phyloP scores from a whole-genome alignment of 2,888 invertebrate species.

The Herminia tarsipennalis region DNA sequence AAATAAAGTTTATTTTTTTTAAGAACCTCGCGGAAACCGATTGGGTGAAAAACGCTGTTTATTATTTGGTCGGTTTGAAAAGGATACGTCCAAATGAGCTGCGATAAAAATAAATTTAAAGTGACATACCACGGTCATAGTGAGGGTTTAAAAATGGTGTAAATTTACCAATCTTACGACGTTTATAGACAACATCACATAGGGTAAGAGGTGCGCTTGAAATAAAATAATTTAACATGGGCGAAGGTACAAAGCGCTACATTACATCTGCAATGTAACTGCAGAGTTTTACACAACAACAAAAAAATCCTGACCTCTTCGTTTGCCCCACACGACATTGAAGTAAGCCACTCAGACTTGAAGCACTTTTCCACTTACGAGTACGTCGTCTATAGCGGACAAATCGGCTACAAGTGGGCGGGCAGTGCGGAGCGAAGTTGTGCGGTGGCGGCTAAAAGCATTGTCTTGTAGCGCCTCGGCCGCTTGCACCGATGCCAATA shows the following conservation, averaged over 20 bases:
- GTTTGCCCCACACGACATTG: constrained; percentile 16
- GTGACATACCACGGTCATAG: too few relatives aligned
- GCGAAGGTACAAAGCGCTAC: background rate
- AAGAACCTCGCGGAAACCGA: too few relatives aligned
- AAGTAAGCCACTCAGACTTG: constrained; percentile 36
- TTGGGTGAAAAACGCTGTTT: too few relatives aligned
- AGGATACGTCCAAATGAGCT: too few relatives aligned
- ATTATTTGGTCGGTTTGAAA: too few relatives aligned
- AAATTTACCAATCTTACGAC: too few relatives aligned
- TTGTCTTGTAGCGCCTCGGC: constrained; percentile 56
- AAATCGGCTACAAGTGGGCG: constrained; percentile 50
- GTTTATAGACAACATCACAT: too few relatives aligned
- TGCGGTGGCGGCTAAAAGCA: constrained; percentile 58
- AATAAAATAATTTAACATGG: too few relatives aligned
- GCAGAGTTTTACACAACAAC: background rate
- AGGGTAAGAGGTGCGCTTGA: too few relatives aligned
- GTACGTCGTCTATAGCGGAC: constrained; percentile 37
- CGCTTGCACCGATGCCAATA: constrained; percentile 34
- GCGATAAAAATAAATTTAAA: too few relatives aligned
- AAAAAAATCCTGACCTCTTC: constrained; percentile 12
- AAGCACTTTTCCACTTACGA: constrained; percentile 48
- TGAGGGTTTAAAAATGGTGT: too few relatives aligned
- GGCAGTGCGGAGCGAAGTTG: constrained; percentile 15
- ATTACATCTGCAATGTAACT: background rate
- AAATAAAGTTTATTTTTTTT: too few relatives aligned